phyloP scores from a whole-genome alignment of 1,140 invertebrate genomes.

The Cydia fagiglandana region DNA sequence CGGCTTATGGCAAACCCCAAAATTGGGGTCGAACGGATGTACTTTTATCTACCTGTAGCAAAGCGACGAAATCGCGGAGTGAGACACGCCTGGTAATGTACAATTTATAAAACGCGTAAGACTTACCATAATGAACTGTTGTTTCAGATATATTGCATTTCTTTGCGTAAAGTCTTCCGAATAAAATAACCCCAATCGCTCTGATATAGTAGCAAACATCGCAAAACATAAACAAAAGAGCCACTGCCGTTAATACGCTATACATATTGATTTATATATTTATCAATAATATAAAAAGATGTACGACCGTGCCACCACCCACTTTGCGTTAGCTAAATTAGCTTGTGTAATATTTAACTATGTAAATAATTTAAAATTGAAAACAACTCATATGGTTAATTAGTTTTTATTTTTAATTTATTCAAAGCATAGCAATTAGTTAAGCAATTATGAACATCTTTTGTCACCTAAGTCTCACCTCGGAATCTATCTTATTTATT shows the following conservation, averaged over 20 bases:
- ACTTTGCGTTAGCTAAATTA: not conserved
- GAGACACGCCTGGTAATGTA: no score
- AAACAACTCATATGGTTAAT: not conserved
- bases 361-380: no score
- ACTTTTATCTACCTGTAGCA: no score
- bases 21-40: no score
- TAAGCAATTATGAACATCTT: not conserved
- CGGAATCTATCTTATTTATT: no score
- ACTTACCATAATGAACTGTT: slow-evolving; percentile 11
- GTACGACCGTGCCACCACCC: not conserved
- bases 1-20: no score
- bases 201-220: slow-evolving; percentile 1
- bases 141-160: not conserved
- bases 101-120: not conserved
- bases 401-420: not conserved
- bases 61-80: no score
- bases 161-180: not conserved
- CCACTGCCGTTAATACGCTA: not conserved
- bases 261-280: not conserved
- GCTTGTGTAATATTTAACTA: not conserved
- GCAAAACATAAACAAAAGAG: not conserved
- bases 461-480: no score
- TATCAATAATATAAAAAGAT: not conserved
- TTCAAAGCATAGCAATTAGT: not conserved
- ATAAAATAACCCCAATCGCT: not conserved